Base-by-base conservation (phyloP, 2,797 vertebrate species). In the Tauraco hartlaubi region DNA sequence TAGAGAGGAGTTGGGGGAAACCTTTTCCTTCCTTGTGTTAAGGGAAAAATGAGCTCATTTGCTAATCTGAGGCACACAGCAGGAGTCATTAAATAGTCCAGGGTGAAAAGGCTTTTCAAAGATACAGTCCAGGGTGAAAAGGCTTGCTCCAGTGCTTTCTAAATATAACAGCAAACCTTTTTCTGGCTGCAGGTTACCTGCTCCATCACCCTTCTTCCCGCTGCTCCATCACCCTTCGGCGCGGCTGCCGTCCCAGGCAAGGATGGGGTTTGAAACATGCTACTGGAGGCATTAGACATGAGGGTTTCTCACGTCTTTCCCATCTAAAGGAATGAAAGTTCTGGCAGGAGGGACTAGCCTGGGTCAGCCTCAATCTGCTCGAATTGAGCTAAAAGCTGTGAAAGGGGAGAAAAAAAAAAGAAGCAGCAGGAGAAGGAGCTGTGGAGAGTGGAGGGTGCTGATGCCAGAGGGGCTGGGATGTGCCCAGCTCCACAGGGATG, bases 261-360 rank as follows among this genome's bases (percentile, higher is more conserved):
- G 76, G 75, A 9, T 11, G 21, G 35, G 22, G 4, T 88, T 55
- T 31, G 29, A 23, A 48, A 43, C 0, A 0, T 23, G 63, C 54
- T 67, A 0, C 81, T 41, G 48, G 46, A 43, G 59, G n/a, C 20
- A 23, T 28, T 23, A 4, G 9, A 4, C 21, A 2, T 0, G 5
- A 28, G 28, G 25, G 44, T 5, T 62, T 37, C 54, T 54, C 56
- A 13, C 15, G 10, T 3, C 51, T 46, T 79, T 20, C 51, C 37
- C 28, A 6, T 13, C 18, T 7, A 29, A 75, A 61, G 41, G 29
- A 81, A 49, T 2, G 14, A 15, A 62, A 37, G 49, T 43, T 62
- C 46, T 33, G 71, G 59, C 29, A 76, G 41, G 35, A 69, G 1
- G n/a, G 25, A 26, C 9, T n/a, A 49, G 46, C n/a, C n/a, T 44